Evolutionary conservation across 2,888 invertebrate species (phyloP).

Genomic region (Metellina segmentata): DNA sequence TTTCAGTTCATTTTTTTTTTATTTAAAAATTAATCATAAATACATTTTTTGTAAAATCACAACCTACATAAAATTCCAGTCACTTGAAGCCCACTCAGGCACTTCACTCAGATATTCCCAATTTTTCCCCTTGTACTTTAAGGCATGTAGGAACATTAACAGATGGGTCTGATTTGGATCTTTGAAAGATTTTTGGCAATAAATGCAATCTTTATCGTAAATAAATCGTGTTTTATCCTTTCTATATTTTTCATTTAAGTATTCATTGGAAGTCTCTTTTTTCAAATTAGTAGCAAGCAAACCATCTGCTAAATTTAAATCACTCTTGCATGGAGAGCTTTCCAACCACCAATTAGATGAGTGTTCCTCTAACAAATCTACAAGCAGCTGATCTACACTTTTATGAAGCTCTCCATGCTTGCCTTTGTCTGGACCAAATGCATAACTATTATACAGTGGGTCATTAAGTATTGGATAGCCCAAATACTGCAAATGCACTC

Average conservation of each 20-base stretch:
- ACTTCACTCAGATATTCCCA: conserved; percentile 96
- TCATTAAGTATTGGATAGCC: conserved; percentile 99
- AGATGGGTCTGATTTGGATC: conserved; percentile 95
- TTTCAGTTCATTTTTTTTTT: no score
- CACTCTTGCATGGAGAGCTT: neutral
- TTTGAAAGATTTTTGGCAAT: conserved; percentile 93
- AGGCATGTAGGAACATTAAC: conserved; percentile 96
- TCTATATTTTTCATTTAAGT: conserved; percentile 85
- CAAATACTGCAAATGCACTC: conserved; percentile 98
- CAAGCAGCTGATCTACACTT: conserved; percentile 11
- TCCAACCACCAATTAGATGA: conserved; percentile 24
- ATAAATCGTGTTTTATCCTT: conserved; percentile 87
- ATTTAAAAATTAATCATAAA: neutral
- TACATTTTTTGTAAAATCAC: neutral
- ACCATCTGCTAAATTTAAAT: neutral
- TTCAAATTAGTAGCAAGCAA: neutral
- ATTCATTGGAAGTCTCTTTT: conserved; percentile 80
- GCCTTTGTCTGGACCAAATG: conserved; percentile 95
- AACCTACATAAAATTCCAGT: conserved; percentile 86
- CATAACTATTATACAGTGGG: conserved; percentile 95
- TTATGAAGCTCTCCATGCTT: conserved; percentile 87
- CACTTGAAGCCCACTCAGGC: conserved; percentile 94
- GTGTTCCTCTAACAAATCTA: conserved; percentile 29
- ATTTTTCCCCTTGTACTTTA: conserved; percentile 88
- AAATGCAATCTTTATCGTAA: conserved; percentile 93